These are phyloP conservation scores for Thinocorus orbignyianus DNA, from an alignment of 2,113 vertebrate genomes.

Conservation along the genomic window DNA sequence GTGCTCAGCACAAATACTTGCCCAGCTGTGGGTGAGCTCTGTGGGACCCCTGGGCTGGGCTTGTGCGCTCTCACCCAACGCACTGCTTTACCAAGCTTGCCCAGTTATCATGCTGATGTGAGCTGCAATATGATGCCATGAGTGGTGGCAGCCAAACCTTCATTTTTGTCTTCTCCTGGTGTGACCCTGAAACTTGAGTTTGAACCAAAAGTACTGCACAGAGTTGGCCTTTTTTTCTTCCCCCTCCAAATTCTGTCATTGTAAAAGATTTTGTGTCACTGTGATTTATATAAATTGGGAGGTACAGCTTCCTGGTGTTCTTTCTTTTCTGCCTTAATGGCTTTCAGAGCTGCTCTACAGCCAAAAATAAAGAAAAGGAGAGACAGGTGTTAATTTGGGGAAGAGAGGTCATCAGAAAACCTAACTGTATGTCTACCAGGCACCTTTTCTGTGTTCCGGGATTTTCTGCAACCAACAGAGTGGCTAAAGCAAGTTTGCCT, in stretches of 20 bases:
- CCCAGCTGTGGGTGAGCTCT: not conserved
- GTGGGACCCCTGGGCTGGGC: fast-evolving
- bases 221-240: not conserved
- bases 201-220: not conserved
- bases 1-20: not conserved
- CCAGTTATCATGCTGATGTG: not conserved
- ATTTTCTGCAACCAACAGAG: not conserved
- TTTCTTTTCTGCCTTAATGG: not conserved
- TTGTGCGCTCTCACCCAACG: not conserved
- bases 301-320: not conserved
- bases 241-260: not conserved
- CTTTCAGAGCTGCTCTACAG: not conserved
- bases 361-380: not conserved
- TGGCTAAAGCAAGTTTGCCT: not conserved
- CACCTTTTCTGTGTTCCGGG: not conserved
- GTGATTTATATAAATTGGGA: not conserved
- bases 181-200: not conserved
- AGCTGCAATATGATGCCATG: fast-evolving
- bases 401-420: not conserved
- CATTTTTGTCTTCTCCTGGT: not conserved
- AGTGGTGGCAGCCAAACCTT: not conserved
- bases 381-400: not conserved
- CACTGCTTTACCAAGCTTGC: not conserved
- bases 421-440: not conserved
- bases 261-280: not conserved